Evolutionary conservation across 2,113 vertebrate species (phyloP).

Genomic region (Nymphicus hollandicus): DNA sequence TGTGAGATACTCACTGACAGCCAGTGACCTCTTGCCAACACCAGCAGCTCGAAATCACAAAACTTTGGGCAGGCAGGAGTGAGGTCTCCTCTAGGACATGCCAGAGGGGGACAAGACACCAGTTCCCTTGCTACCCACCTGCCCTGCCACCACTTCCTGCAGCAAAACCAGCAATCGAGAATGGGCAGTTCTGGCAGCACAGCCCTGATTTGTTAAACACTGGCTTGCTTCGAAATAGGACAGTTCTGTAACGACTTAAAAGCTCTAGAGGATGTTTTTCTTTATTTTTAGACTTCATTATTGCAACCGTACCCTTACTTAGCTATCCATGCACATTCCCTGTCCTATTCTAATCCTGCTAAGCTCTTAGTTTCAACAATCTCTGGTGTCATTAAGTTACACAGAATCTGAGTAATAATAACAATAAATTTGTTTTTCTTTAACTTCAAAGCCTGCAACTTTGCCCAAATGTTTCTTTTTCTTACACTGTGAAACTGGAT

Average conservation of each 20-base stretch:
- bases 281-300: conserved; percentile 55
- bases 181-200: background rate
- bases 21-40: background rate
- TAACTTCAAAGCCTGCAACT: background rate
- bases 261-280: conserved; percentile 28
- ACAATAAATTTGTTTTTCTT: background rate
- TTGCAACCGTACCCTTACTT: conserved; percentile 4
- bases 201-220: background rate
- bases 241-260: conserved; percentile 20
- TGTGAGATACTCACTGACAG: background rate
- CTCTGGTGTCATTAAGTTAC: background rate
- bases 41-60: background rate
- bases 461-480: background rate
- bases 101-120: accelerated
- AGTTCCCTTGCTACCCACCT: accelerated
- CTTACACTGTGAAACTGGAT: background rate
- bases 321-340: background rate
- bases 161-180: background rate
- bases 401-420: background rate
- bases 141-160: background rate
- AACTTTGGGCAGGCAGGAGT: background rate
- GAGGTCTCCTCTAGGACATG: background rate
- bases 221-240: conserved; percentile 15
- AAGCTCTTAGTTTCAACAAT: background rate
- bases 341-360: background rate